Evolutionary conservation across 2,113 vertebrate species (phyloP).

Genomic region (Cavia aperea): DNA sequence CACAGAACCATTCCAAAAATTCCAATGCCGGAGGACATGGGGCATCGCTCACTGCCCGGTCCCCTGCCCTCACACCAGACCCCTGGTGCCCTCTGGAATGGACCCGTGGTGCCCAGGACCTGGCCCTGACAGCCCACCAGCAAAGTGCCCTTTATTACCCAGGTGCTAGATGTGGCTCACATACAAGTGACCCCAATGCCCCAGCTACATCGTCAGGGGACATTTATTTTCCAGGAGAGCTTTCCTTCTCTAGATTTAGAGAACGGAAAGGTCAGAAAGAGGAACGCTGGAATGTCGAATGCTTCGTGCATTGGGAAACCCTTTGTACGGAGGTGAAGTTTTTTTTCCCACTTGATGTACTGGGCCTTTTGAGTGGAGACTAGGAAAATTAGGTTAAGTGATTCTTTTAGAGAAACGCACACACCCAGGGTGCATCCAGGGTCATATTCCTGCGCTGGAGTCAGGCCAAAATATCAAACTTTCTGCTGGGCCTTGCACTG

Average conservation of each 20-base stretch:
- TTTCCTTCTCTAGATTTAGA: not conserved
- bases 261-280: not conserved
- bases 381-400: constrained; percentile 45
- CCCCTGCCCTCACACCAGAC: not conserved
- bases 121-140: not conserved
- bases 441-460: not conserved
- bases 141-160: not conserved
- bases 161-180: not conserved
- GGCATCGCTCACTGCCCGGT: not conserved
- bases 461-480: not conserved
- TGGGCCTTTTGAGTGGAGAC: not conserved
- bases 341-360: not conserved
- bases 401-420: constrained; percentile 22
- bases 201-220: not conserved
- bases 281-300: accelerated
- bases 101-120: accelerated
- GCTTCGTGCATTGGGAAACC: accelerated
- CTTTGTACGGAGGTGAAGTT: not conserved
- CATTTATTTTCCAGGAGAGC: not conserved
- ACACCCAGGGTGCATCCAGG: not conserved
- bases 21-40: not conserved
- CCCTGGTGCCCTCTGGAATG: not conserved
- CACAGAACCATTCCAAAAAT: not conserved
- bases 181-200: not conserved
- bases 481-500: not conserved